Evolutionary conservation across 2,888 invertebrate species (phyloP).

Genomic region (Leptura quadrifasciata): DNA sequence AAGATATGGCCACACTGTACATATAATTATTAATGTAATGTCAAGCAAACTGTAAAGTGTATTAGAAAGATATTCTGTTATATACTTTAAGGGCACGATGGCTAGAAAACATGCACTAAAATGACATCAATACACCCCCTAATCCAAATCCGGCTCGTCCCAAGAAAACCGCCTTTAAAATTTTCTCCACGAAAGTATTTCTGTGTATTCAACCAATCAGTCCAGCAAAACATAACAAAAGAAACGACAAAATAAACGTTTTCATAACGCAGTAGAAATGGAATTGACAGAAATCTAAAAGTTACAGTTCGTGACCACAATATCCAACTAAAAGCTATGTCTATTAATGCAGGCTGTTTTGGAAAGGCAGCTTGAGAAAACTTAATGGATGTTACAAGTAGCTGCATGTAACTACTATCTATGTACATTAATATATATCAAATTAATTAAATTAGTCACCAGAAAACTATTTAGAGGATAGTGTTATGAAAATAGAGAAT

Average conservation of each 20-base stretch:
- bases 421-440: no score
- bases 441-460: no score
- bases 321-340: not conserved
- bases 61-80: not conserved
- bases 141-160: not conserved
- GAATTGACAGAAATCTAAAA: constrained; percentile 26
- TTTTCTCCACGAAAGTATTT: constrained; percentile 18
- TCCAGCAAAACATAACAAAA: constrained; percentile 14
- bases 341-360: not conserved
- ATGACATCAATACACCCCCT: not conserved
- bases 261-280: constrained; percentile 26
- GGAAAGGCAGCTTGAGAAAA: no score
- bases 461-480: no score
- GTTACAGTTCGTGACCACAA: constrained; percentile 19
- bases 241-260: constrained; percentile 33
- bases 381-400: no score
- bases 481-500: no score
- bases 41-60: not conserved
- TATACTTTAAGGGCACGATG: not conserved
- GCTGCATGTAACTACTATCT: no score
- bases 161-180: constrained; percentile 13
- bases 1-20: no score
- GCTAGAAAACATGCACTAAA: not conserved
- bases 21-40: no score
- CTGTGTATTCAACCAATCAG: constrained; percentile 25